Conservation (phyloP, 2,888 invertebrate species). For the Xiphydria camelus region DNA sequence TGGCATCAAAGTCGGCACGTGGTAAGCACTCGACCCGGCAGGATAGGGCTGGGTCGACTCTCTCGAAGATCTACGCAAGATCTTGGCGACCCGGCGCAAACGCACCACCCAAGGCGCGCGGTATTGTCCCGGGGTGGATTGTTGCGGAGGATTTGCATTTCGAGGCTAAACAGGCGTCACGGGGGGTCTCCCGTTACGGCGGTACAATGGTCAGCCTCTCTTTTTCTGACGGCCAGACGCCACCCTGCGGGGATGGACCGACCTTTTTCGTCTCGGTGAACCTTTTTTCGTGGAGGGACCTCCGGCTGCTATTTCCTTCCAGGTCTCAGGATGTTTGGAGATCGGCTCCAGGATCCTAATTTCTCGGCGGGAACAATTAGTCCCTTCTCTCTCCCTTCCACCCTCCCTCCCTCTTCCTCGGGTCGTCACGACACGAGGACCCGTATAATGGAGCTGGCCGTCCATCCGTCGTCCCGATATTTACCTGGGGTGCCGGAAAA, state of each 20-base stretch:
- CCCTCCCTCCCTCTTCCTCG: constrained; percentile 26
- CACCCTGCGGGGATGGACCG: background rate
- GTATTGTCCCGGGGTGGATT: constrained; percentile 25
- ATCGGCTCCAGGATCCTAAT: constrained; percentile 30
- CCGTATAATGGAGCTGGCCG: background rate
- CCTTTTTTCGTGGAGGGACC: background rate
- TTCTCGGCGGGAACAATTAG: constrained; percentile 35
- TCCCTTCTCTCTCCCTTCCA: no score
- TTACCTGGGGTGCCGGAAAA: constrained; percentile 21
- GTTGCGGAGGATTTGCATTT: constrained; percentile 43
- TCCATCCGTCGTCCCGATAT: constrained; percentile 3
- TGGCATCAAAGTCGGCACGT: constrained; percentile 4
- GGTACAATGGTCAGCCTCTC: constrained; percentile 21
- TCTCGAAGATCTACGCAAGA: no score
- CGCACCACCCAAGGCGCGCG: constrained; percentile 35
- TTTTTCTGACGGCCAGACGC: background rate
- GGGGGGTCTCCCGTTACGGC: constrained; percentile 23
- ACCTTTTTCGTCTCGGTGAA: constrained; percentile 18
- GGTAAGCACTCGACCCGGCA: background rate
- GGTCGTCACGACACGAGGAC: background rate
- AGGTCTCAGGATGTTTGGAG: constrained; percentile 26
- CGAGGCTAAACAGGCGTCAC: constrained; percentile 36
- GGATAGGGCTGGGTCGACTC: background rate
- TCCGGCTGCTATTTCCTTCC: background rate
- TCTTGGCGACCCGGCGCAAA: no score